These are phyloP conservation scores for Pteropus alecto DNA, from an alignment of 2,113 vertebrate genomes.

Conservation along the genomic window DNA sequence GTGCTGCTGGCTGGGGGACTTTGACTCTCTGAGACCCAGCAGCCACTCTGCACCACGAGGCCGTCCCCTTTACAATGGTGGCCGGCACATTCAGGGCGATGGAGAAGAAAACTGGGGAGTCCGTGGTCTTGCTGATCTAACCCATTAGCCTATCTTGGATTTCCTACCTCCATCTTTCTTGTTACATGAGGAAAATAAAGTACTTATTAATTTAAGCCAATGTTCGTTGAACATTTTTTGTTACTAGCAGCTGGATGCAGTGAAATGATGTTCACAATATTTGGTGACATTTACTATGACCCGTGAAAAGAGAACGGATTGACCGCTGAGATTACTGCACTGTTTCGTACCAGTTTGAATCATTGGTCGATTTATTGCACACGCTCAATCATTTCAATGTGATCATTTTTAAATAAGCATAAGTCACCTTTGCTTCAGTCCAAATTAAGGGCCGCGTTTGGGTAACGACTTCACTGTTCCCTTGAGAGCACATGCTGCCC, in stretches of 20 bases:
- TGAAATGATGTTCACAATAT: neutral
- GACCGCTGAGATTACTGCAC: neutral
- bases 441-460: neutral
- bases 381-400: neutral
- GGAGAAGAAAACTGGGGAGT: accelerated
- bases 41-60: neutral
- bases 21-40: neutral
- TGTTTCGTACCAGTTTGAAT: neutral
- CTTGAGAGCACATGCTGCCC: accelerated
- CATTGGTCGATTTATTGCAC: neutral
- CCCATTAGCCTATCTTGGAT: too few relatives aligned
- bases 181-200: neutral
- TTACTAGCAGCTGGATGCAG: neutral
- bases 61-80: accelerated
- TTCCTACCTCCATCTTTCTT: too few relatives aligned
- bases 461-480: neutral
- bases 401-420: neutral
- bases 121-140: accelerated
- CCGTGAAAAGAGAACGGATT: neutral
- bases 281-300: neutral
- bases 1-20: accelerated
- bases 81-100: accelerated
- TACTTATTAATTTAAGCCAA: neutral
- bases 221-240: neutral
- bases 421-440: neutral